A percentile compares a stretch with the other conserved stretches of the same genome.
Evolutionary conservation across 2,888 invertebrate species (phyloP).

Genomic region (Leptopilina drosophilae): DNA sequence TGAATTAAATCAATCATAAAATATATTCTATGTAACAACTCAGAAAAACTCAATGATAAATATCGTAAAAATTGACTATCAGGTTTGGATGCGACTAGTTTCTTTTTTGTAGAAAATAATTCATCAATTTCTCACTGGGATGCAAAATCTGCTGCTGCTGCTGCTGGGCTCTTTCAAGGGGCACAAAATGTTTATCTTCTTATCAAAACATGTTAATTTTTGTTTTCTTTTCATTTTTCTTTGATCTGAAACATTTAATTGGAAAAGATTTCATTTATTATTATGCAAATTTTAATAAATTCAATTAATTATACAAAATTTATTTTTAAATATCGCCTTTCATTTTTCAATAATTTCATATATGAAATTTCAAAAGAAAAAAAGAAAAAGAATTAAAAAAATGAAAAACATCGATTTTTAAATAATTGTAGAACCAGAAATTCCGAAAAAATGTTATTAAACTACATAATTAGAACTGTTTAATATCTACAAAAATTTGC

Average conservation of each 20-base stretch:
- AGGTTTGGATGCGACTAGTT: neutral
- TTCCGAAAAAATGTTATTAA: too few species aligned
- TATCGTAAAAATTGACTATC: neutral
- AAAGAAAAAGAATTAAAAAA: too few species aligned
- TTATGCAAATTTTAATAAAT: too few species aligned
- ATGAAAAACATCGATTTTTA: too few species aligned
- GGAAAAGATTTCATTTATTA: neutral
- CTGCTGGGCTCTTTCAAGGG: neutral
- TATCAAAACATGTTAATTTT: neutral
- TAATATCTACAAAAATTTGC: too few species aligned
- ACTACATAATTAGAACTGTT: too few species aligned
- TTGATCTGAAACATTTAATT: neutral
- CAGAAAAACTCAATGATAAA: slow-evolving; percentile 14
- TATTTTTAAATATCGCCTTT: too few species aligned
- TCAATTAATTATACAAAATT: too few species aligned
- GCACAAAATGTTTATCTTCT: slow-evolving; percentile 1
- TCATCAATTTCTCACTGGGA: neutral
- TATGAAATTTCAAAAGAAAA: too few species aligned
- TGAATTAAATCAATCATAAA: neutral
- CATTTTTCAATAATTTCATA: too few species aligned
- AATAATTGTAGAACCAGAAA: too few species aligned
- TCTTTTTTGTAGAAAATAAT: slow-evolving; percentile 8
- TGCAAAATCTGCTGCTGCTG: neutral
- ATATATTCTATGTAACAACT: neutral
- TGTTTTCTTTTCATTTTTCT: neutral